Conservation (phyloP, 2,113 vertebrate species). For the Notarius quadriscutis region DNA sequence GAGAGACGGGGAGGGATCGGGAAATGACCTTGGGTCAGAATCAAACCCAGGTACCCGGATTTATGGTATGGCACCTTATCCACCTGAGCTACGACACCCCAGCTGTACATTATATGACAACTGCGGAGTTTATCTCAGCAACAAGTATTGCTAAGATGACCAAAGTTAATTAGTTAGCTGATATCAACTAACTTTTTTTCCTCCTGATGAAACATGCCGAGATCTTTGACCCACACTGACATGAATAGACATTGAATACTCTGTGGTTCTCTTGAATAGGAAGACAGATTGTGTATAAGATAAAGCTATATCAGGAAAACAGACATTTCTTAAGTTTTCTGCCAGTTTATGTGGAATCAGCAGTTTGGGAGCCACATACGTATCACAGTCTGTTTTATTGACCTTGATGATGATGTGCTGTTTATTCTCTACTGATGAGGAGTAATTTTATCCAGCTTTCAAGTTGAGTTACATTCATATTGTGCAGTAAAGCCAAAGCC, state of each 20-base stretch:
- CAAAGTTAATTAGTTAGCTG: not conserved
- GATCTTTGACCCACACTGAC: not conserved
- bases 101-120: not conserved
- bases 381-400: not conserved
- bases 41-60: too few relatives aligned
- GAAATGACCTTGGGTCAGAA: too few relatives aligned
- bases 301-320: not conserved
- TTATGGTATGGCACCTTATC: too few relatives aligned
- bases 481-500: not conserved
- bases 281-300: not conserved
- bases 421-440: not conserved
- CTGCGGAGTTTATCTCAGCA: not conserved
- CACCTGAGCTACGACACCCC: too few relatives aligned
- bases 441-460: not conserved
- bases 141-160: not conserved
- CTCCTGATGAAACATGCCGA: not conserved
- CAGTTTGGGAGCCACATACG: not conserved
- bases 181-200: not conserved
- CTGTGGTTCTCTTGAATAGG: not conserved
- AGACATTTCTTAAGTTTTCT: not conserved
- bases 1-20: too few relatives aligned
- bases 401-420: not conserved
- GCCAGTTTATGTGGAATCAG: not conserved
- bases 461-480: not conserved
- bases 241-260: not conserved